Evolutionary conservation across 1,140 invertebrate genomes (phyloP).

Genomic region (Luehdorfia chinensis): DNA sequence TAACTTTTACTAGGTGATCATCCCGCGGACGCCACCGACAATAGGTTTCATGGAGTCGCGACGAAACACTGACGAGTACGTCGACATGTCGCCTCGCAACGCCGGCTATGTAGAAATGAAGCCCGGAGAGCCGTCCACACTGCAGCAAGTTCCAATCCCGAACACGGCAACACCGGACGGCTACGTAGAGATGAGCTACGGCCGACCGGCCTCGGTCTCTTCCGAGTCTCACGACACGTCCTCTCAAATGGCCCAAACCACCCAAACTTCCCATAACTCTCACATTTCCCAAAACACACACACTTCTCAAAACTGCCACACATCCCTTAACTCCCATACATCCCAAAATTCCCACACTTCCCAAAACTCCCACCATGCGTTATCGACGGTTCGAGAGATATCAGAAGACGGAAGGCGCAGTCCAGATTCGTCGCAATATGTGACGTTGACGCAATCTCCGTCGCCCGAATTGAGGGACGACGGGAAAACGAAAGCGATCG

Average conservation of each 20-base stretch:
- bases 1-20: conserved; percentile 41
- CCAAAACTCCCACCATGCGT: conserved; percentile 38
- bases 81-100: conserved; percentile 52
- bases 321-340: too few species aligned
- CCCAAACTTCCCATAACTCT: conserved; percentile 24
- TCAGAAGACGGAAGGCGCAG: conserved; percentile 42
- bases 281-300: too few species aligned
- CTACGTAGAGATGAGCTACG: conserved; percentile 50
- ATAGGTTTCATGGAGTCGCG: conserved; percentile 30
- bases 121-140: conserved; percentile 28
- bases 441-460: conserved; percentile 28
- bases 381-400: conserved; percentile 52
- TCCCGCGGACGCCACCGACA: conserved; percentile 40
- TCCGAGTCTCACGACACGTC: conserved; percentile 22
- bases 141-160: conserved; percentile 1
- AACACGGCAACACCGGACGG: conserved; percentile 31
- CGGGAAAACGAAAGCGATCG: not conserved
- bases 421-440: conserved; percentile 40
- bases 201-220: conserved; percentile 25
- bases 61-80: conserved; percentile 50
- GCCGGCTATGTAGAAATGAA: conserved; percentile 52
- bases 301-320: conserved; percentile 27
- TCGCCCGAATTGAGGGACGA: conserved; percentile 5
- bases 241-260: too few species aligned
- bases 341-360: conserved; percentile 22